phyloP scores from a whole-genome alignment of 2,797 vertebrate genomes.

The Parauchenoglanis ngamensis region DNA sequence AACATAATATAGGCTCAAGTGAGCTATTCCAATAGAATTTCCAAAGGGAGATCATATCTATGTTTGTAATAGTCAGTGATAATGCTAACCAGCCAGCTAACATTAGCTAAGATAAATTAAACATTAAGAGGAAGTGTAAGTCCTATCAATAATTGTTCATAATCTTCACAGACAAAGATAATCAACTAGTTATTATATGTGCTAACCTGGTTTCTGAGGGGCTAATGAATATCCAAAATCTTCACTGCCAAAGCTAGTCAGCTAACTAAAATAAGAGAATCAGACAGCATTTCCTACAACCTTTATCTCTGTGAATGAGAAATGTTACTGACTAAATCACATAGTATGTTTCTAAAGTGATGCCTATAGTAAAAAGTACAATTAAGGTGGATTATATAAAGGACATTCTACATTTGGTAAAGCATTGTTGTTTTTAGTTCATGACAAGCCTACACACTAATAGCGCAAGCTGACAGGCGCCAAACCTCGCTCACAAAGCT shows the following conservation, averaged over 20 bases:
- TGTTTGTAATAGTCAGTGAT: neutral
- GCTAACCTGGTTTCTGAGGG: neutral
- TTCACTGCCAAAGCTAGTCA: neutral
- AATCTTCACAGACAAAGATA: neutral
- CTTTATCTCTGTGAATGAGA: neutral
- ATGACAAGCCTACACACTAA: slow-evolving; percentile 13
- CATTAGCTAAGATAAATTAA: neutral
- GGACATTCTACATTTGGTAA: neutral
- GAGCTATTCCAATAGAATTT: slow-evolving; percentile 1
- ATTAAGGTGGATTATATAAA: neutral
- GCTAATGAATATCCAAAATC: neutral
- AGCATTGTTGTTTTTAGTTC: neutral
- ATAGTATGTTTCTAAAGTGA: neutral
- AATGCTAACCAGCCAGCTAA: neutral
- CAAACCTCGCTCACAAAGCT: slow-evolving; percentile 19
- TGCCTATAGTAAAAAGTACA: neutral
- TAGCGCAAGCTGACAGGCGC: slow-evolving; percentile 11
- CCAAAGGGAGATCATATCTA: neutral
- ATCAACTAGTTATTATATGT: neutral
- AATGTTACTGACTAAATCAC: neutral
- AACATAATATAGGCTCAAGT: neutral
- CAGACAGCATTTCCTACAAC: neutral
- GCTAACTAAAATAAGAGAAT: neutral
- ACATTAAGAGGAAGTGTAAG: neutral
- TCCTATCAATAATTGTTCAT: neutral